A percentile compares a stretch with the other conserved stretches of the same genome.
phyloP scores from a whole-genome alignment of 2,113 vertebrate genomes.

The Petrocephalus microphthalmus region DNA sequence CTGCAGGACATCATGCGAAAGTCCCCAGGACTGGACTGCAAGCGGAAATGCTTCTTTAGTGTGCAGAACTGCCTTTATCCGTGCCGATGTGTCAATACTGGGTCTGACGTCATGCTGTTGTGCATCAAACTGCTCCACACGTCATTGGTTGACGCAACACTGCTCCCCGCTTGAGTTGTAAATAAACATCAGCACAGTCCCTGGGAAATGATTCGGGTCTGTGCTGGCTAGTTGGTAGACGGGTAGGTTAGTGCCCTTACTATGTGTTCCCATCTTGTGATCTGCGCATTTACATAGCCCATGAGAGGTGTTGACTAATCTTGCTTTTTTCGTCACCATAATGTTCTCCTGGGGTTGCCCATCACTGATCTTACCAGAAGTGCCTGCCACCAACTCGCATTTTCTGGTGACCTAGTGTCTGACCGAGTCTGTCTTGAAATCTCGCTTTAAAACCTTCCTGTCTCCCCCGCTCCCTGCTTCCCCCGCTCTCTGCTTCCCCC shows the following conservation, averaged over 20 bases:
- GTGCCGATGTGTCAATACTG: neutral
- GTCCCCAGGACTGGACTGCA: neutral
- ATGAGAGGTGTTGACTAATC: neutral
- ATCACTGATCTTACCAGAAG: neutral
- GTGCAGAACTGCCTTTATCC: neutral
- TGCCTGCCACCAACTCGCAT: neutral
- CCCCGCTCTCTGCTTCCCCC: neutral
- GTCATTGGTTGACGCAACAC: neutral
- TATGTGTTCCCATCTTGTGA: neutral
- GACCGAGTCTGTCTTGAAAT: neutral
- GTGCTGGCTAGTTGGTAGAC: neutral
- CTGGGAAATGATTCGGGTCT: neutral
- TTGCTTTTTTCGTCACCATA: neutral
- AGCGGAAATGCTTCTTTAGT: neutral
- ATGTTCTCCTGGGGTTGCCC: neutral
- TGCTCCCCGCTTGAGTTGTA: neutral
- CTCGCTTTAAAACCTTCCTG: neutral
- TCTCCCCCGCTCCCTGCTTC: neutral
- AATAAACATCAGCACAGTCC: neutral
- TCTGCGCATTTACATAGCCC: neutral
- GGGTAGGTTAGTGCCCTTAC: neutral
- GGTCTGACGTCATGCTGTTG: neutral
- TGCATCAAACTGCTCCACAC: neutral
- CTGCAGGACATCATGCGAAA: constrained; percentile 46
- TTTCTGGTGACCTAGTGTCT: neutral